These are phyloP conservation scores for Cardiocondyla obscurior DNA, from an alignment of 1,140 invertebrate genomes.

Conservation along the genomic window DNA sequence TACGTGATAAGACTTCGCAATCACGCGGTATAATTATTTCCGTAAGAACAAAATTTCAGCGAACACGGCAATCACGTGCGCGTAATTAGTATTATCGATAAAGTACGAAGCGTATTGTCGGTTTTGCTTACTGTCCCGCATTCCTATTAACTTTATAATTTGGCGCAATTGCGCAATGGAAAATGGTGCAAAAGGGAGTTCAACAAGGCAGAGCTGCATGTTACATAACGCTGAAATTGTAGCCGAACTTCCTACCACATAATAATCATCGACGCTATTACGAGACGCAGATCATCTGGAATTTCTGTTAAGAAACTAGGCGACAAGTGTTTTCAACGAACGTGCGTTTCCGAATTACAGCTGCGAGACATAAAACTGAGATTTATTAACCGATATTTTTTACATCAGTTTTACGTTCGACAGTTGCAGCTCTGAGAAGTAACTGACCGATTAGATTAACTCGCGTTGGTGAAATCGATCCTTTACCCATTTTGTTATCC, in stretches of 20 bases:
- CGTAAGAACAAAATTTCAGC: neutral
- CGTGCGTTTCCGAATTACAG: no score
- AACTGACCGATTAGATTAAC: no score
- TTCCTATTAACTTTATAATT: slow-evolving; percentile 1
- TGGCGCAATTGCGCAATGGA: neutral
- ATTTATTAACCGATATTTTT: no score
- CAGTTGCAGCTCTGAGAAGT: no score
- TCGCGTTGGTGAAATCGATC: no score
- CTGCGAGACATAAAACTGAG: neutral
- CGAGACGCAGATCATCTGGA: slow-evolving; percentile 27
- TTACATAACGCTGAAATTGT: slow-evolving; percentile 14
- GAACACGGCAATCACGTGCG: neutral
- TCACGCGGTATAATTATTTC: neutral
- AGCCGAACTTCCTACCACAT: slow-evolving; percentile 1
- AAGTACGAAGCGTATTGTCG: neutral
- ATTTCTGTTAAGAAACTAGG: neutral
- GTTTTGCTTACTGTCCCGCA: neutral
- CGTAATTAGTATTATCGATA: neutral
- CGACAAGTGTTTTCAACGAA: neutral
- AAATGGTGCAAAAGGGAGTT: neutral
- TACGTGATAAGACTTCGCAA: neutral
- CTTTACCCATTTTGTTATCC: neutral
- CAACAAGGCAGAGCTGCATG: neutral
- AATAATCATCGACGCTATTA: neutral
- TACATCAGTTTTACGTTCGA: no score